Evolutionary conservation across 1,140 invertebrate genomes (phyloP).

Genomic region (Brachionus plicatilis): DNA sequence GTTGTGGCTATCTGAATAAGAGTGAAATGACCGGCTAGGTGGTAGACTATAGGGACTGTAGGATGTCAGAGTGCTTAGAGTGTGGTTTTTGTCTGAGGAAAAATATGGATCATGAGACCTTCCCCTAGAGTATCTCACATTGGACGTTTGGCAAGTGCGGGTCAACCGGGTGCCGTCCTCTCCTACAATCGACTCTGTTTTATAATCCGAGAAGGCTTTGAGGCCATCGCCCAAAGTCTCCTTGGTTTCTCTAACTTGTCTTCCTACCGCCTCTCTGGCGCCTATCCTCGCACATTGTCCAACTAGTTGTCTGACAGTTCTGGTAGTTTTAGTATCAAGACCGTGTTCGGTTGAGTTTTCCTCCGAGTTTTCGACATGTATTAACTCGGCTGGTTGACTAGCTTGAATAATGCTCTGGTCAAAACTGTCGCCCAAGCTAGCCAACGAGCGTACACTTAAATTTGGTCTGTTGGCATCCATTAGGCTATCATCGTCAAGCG

Average conservation of each 20-base stretch:
- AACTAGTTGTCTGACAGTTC: background rate
- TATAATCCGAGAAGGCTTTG: background rate
- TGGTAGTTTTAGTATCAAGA: background rate
- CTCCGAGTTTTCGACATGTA: background rate
- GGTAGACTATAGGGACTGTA: background rate
- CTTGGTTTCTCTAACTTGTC: slow-evolving; percentile 27
- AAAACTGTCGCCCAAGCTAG: background rate
- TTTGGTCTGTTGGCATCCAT: slow-evolving; percentile 8
- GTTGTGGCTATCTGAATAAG: background rate
- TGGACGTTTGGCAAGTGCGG: background rate
- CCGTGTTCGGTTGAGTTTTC: background rate
- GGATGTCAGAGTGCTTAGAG: background rate
- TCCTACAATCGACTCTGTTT: background rate
- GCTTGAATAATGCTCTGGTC: background rate
- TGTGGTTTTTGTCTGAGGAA: background rate
- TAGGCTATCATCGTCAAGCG: background rate
- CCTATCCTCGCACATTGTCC: slow-evolving; percentile 10
- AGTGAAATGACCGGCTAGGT: background rate
- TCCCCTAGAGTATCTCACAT: background rate
- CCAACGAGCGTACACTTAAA: background rate
- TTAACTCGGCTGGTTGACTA: background rate
- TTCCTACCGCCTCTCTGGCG: background rate
- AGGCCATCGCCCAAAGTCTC: background rate
- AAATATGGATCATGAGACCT: background rate
- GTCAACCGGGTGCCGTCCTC: background rate